These are phyloP conservation scores for Dendrocincla fuliginosa DNA, from an alignment of 2,797 vertebrate genomes.

Conservation along the genomic window DNA sequence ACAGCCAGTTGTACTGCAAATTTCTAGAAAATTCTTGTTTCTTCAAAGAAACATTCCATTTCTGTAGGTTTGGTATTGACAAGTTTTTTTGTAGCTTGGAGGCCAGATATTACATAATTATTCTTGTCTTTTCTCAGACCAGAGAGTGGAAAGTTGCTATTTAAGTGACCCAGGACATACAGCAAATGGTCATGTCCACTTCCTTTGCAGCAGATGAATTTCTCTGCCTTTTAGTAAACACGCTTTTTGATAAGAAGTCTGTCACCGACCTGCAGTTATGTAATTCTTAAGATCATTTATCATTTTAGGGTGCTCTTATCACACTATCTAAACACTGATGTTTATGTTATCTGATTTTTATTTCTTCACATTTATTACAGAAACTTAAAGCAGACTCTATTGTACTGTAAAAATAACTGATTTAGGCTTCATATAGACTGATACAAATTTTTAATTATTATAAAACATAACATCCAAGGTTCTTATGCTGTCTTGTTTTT, in stretches of 20 bases:
- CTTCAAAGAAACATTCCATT: not conserved
- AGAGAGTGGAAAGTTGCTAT: not conserved
- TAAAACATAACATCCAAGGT: not conserved
- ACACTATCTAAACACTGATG: not conserved
- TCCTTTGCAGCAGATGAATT: not conserved
- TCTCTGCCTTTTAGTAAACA: not conserved
- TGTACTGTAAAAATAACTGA: not conserved
- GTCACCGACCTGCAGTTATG: not conserved
- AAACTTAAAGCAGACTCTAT: not conserved
- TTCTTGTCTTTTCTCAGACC: not conserved
- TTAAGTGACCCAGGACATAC: not conserved
- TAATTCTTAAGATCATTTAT: not conserved
- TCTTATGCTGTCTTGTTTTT: not conserved
- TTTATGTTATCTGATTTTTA: not conserved
- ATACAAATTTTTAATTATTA: not conserved
- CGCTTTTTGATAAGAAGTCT: not conserved
- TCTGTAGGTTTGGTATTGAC: not conserved
- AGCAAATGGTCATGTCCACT: not conserved
- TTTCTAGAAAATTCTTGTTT: not conserved
- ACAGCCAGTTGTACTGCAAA: not conserved
- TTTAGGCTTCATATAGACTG: not conserved
- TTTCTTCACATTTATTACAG: not conserved
- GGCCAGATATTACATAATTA: not conserved
- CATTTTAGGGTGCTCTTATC: not conserved
- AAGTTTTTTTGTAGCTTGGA: not conserved